Evolutionary conservation across 2,797 vertebrate genomes (phyloP), one percentile per base, ranked within the genome.

Genomic region (Orientallactaga sibirica): DNA sequence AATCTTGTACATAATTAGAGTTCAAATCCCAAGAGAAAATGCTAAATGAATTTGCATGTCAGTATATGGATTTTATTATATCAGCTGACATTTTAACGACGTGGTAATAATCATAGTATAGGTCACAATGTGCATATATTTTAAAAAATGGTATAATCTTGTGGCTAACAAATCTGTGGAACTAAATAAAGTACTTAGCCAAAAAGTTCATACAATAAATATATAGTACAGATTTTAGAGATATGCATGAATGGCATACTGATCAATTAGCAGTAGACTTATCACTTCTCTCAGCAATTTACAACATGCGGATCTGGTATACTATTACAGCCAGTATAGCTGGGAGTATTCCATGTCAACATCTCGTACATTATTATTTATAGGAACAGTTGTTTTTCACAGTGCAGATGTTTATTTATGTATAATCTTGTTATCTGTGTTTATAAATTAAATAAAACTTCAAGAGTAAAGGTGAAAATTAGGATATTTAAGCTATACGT

Each of bases 1-100:
- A 92, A 91, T 91, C 94, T 94, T 93, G 78, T 94, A 37, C 52
- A 93, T 85, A 95, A 94, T 93, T 93, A 93, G 89, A 64, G 91
- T 70, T 91, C 15, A 96, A 94, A 71, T 24, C 81, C 41, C 37
- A 89, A 81, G 92, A 95, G 89, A 88, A 96, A 75, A 93, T 2
- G 91, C 27, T 89, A 37, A 84, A 43, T 94, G 22, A 81, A 94
- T 19, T 9, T 89, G 25, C 19, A 43, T 37, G 85, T 92, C 64
- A 80, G 25, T 2, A 1, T 3, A 43, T 74, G 10, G 10, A 73
- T 91, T 94, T 83, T 52, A 64, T 86, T 91, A 79, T 25, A 85
- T 52, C 55, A 85, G 58, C 3, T 82, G 37, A 89, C 52, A 88
- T 33, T 85, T 37, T 14, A 84, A 58, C 25, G 52, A 95, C 86